These are phyloP conservation scores for Zaprionus capensis DNA, from an alignment of 1,140 invertebrate genomes.

Conservation along the genomic window DNA sequence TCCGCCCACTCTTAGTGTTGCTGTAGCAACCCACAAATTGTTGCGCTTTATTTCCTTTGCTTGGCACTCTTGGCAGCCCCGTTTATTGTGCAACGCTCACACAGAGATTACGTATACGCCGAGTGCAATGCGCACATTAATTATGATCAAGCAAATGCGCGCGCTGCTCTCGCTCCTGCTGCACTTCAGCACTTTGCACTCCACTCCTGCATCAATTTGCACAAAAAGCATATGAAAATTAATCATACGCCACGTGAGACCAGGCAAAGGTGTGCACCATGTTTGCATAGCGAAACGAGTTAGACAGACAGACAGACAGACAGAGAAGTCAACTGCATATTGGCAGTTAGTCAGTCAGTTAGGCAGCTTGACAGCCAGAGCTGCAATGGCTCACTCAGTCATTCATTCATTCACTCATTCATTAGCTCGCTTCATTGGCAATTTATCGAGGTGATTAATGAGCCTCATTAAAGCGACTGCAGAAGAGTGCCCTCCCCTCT, in stretches of 20 bases:
- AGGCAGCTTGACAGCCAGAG: constrained; percentile 9
- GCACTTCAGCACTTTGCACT: not conserved
- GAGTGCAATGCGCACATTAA: not conserved
- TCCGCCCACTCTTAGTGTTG: too few species aligned
- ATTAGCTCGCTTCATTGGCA: constrained; percentile 29
- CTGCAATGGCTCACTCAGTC: not conserved
- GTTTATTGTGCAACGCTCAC: too few species aligned
- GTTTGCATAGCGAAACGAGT: constrained; percentile 37
- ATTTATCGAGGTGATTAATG: constrained; percentile 68
- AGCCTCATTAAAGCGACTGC: constrained; percentile 65
- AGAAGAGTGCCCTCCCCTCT: constrained; percentile 30
- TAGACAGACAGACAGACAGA: not conserved
- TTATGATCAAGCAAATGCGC: too few species aligned
- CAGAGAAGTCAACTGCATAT: not conserved
- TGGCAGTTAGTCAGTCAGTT: constrained; percentile 34
- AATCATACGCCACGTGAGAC: constrained; percentile 68
- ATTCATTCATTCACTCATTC: constrained; percentile 23
- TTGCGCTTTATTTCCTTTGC: too few species aligned
- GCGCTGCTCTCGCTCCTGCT: too few species aligned
- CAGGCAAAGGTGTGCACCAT: constrained; percentile 33
- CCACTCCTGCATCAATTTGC: constrained; percentile 26
- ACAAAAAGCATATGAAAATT: constrained; percentile 57
- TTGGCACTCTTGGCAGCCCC: too few species aligned
- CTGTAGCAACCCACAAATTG: too few species aligned
- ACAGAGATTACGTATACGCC: constrained; percentile 34